phyloP scores from a whole-genome alignment of 23 tunicate species.

The Phallusia fumigata region DNA sequence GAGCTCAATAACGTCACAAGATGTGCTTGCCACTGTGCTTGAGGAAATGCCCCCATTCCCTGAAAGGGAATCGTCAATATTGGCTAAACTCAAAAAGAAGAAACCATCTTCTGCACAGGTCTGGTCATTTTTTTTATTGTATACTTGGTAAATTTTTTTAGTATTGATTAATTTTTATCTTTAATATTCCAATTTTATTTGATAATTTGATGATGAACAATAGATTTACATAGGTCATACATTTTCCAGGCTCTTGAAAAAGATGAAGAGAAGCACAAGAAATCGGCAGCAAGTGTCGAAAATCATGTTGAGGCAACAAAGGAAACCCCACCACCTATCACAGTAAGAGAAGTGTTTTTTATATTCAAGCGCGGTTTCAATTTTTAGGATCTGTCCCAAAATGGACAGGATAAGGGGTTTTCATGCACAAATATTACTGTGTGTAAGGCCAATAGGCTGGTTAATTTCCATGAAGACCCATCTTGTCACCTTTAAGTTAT shows the following conservation, averaged over 20 bases:
- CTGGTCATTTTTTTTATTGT: background rate
- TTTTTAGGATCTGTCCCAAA: too few species aligned
- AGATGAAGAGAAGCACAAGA: constrained; percentile 71
- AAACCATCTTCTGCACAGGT: constrained; percentile 94
- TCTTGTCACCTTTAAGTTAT: too few species aligned
- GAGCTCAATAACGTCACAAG: constrained; percentile 85
- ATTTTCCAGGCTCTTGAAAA: constrained; percentile 63
- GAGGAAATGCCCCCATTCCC: constrained; percentile 99
- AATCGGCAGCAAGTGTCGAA: constrained; percentile 40
- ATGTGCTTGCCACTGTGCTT: constrained; percentile 94
- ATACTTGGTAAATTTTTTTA: background rate
- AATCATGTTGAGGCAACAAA: constrained; percentile 47
- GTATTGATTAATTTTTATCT: background rate
- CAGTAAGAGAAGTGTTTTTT: too few species aligned
- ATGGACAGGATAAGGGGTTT: too few species aligned
- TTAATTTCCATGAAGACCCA: too few species aligned
- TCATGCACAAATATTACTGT: too few species aligned
- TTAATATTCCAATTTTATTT: too few species aligned
- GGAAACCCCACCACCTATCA: constrained; percentile 23
- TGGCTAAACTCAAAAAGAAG: constrained; percentile 98
- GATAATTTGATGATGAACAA: background rate
- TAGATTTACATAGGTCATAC: background rate
- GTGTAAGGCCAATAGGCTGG: too few species aligned
- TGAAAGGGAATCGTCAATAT: constrained; percentile 91
- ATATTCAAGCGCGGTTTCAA: too few species aligned